These are phyloP conservation scores for Grammomys surdaster DNA, from an alignment of 2,113 vertebrate species.

Conservation along the genomic window DNA sequence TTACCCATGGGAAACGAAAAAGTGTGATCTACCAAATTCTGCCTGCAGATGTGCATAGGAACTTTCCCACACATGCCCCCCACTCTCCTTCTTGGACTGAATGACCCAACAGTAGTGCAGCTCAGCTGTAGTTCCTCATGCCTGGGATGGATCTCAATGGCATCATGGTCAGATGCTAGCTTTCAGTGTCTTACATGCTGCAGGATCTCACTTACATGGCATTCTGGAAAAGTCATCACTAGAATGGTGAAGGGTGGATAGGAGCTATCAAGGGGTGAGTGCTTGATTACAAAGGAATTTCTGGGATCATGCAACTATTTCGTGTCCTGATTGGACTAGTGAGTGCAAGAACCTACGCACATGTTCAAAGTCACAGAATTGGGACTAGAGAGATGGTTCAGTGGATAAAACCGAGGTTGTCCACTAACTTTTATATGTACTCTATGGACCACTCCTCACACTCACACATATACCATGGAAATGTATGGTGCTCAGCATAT, in stretches of 20 bases:
- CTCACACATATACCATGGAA: not conserved
- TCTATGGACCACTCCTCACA: not conserved
- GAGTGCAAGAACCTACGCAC: not conserved
- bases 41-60: not conserved
- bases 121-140: not conserved
- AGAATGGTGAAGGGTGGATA: not conserved
- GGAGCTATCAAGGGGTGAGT: not conserved
- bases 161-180: not conserved
- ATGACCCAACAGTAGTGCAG: too few relatives aligned
- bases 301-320: not conserved
- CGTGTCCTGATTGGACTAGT: not conserved
- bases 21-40: not conserved
- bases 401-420: not conserved
- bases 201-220: not conserved
- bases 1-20: conserved; percentile 49
- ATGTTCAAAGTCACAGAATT: conserved; percentile 48
- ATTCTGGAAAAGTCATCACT: conserved; percentile 15
- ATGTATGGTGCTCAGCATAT: not conserved
- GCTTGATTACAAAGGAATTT: not conserved
- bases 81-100: not conserved
- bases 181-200: not conserved
- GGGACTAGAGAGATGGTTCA: not conserved
- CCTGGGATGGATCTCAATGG: not conserved
- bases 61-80: not conserved
- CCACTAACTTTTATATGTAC: not conserved